Conservation (phyloP, 2,113 vertebrate species). For the Hoplias malabaricus region DNA sequence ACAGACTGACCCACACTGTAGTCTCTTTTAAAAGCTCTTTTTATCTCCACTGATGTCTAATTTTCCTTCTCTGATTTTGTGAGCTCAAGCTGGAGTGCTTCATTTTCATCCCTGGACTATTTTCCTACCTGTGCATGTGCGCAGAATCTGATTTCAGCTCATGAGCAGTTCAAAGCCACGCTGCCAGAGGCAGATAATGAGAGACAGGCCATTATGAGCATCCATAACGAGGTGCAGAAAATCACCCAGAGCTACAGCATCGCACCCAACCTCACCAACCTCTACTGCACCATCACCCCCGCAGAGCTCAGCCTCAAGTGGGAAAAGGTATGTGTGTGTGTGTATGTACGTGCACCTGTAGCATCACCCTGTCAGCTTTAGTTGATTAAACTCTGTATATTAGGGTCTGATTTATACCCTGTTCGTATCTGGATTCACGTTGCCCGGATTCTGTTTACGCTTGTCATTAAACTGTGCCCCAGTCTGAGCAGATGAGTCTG, state of each 20-base stretch:
- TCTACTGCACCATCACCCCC: constrained; percentile 81
- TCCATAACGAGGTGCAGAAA: constrained; percentile 86
- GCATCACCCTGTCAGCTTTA: too few relatives aligned
- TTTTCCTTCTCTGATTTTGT: too few relatives aligned
- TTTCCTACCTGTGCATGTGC: not conserved
- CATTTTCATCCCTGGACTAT: not conserved
- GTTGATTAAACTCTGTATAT: too few relatives aligned
- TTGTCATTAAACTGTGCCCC: too few relatives aligned
- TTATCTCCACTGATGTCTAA: too few relatives aligned
- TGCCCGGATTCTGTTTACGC: too few relatives aligned
- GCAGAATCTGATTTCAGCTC: constrained; percentile 83
- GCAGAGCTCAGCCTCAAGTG: constrained; percentile 80
- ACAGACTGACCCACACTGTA: too few relatives aligned
- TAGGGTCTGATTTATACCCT: too few relatives aligned
- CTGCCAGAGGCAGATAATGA: constrained; percentile 84
- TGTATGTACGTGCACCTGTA: not conserved
- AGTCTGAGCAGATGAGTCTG: too few relatives aligned
- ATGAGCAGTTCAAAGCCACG: constrained; percentile 87
- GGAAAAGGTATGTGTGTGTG: constrained; percentile 77
- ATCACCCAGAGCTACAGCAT: constrained; percentile 85
- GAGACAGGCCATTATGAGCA: constrained; percentile 83
- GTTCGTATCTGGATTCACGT: too few relatives aligned
- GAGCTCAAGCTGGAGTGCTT: too few relatives aligned
- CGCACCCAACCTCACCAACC: constrained; percentile 76
- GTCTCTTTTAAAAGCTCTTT: too few relatives aligned